These are phyloP conservation scores for Mycetomoellerius zeteki DNA, from an alignment of 1,140 invertebrate genomes.

Conservation along the genomic window DNA sequence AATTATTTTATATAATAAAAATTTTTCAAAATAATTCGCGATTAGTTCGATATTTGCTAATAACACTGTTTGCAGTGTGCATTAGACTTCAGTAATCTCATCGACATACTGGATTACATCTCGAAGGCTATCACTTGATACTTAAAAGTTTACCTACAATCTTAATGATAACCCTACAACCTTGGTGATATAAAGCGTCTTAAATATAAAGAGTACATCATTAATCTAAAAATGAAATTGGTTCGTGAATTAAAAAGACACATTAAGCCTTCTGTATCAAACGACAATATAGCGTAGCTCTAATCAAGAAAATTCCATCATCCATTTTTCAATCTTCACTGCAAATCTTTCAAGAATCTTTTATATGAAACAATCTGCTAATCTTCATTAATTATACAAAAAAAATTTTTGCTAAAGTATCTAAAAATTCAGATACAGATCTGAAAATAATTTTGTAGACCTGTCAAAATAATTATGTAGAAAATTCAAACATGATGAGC, in stretches of 20 bases:
- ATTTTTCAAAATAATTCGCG: background rate
- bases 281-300: background rate
- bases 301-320: background rate
- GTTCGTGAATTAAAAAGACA: constrained; percentile 1
- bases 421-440: no score
- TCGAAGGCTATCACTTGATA: constrained; percentile 1
- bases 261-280: background rate
- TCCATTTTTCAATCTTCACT: background rate
- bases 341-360: background rate
- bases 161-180: background rate
- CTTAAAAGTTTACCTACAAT: background rate
- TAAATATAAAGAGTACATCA: background rate
- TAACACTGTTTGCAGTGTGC: background rate
- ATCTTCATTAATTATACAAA: background rate
- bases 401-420: no score
- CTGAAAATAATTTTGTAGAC: no score
- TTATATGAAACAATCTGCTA: background rate
- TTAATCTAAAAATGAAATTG: background rate
- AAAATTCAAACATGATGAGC: no score
- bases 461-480: no score
- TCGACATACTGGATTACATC: constrained; percentile 31
- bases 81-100: constrained; percentile 7
- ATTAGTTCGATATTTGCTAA: background rate
- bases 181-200: background rate
- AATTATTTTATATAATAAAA: background rate